Conservation (phyloP, 2,113 vertebrate species). For the Aptenodytes forsteri region DNA sequence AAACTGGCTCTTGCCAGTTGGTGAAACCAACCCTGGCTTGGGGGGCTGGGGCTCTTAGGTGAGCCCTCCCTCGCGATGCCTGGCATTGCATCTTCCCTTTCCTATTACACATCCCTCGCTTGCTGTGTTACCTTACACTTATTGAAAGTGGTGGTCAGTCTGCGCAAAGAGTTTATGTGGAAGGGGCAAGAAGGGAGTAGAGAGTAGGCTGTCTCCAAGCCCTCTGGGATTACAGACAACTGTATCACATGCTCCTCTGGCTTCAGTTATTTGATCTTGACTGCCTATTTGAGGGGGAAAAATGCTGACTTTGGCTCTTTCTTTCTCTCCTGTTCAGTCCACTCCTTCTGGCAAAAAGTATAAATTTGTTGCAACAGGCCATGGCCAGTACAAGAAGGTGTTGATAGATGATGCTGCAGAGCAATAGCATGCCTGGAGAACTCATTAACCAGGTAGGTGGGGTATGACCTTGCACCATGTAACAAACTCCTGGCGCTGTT, state of each 20-base stretch:
- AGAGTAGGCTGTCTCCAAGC: background rate
- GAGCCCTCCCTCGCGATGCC: background rate
- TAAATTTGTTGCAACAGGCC: slow-evolving; percentile 87
- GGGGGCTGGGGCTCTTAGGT: background rate
- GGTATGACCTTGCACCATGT: background rate
- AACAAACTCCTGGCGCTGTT: background rate
- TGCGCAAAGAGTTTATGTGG: background rate
- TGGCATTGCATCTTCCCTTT: background rate
- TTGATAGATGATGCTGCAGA: slow-evolving; percentile 64
- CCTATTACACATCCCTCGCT: rapidly evolving
- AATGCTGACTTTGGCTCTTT: background rate
- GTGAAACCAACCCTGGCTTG: background rate
- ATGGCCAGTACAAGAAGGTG: slow-evolving; percentile 92
- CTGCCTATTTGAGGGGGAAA: background rate
- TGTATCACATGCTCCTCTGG: rapidly evolving
- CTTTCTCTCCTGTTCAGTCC: slow-evolving; percentile 63
- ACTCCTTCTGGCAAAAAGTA: slow-evolving; percentile 78
- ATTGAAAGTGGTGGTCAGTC: background rate
- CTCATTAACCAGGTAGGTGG: slow-evolving; percentile 57
- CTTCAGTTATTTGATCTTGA: background rate
- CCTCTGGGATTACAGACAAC: background rate
- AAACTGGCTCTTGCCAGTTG: background rate
- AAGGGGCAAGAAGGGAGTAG: background rate
- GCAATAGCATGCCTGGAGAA: slow-evolving; percentile 8
- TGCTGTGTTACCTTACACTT: background rate